Conservation (phyloP, 2,113 vertebrate genomes). For the Hiodon tergisus region DNA sequence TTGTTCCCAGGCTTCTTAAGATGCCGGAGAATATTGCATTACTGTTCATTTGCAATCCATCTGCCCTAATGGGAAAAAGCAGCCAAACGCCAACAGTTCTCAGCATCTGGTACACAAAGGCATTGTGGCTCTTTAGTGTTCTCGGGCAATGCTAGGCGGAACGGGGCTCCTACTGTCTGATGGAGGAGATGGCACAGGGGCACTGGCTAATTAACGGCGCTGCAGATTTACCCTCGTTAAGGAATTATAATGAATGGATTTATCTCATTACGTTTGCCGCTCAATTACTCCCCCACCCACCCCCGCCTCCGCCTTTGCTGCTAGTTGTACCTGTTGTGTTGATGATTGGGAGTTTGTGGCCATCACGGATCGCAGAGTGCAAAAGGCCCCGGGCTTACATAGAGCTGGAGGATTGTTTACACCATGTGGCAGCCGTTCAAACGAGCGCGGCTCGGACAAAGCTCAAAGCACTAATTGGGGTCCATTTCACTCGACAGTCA, state of each 20-base stretch:
- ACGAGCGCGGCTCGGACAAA: background rate
- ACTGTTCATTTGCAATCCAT: slow-evolving; percentile 35
- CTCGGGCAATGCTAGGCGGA: slow-evolving; percentile 32
- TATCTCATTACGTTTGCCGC: slow-evolving; percentile 43
- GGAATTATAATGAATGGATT: slow-evolving; percentile 51
- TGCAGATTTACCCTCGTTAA: slow-evolving; percentile 51
- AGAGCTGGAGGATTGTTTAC: background rate
- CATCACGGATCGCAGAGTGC: background rate
- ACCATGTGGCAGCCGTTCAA: background rate
- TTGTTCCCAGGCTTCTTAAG: slow-evolving; percentile 26
- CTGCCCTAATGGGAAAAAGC: slow-evolving; percentile 33
- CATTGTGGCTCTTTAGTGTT: slow-evolving; percentile 43
- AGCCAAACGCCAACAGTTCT: slow-evolving; percentile 37
- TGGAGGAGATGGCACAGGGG: slow-evolving; percentile 42
- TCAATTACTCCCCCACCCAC: slow-evolving; percentile 28
- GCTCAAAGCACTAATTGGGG: slow-evolving; percentile 10
- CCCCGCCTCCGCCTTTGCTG: slow-evolving; percentile 1
- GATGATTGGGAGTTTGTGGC: slow-evolving; percentile 5
- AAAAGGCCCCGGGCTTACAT: background rate
- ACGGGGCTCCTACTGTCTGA: slow-evolving; percentile 33
- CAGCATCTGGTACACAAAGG: slow-evolving; percentile 47
- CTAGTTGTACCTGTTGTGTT: background rate
- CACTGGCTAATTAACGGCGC: slow-evolving; percentile 50
- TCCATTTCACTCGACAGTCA: slow-evolving; percentile 13
- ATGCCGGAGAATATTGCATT: slow-evolving; percentile 31